A percentile compares a stretch with the other conserved stretches of the same genome.
Conservation (phyloP, 2,888 invertebrate genomes). For the Cephus sareptanus region DNA sequence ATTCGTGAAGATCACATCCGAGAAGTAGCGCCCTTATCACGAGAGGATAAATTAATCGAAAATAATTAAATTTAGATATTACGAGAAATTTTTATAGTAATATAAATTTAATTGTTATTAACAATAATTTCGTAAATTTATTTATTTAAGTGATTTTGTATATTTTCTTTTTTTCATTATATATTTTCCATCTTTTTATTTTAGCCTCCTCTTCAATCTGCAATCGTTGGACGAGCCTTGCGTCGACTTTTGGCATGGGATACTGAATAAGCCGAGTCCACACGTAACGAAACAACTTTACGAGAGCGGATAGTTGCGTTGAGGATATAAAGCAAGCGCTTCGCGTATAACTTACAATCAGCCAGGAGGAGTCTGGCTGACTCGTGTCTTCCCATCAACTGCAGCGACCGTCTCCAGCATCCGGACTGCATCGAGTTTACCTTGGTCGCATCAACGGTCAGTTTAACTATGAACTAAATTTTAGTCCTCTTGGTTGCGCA, state of each 20-base stretch:
- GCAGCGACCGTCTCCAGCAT: constrained; percentile 19
- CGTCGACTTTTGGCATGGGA: neutral
- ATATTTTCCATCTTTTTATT: neutral
- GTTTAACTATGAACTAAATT: constrained; percentile 15
- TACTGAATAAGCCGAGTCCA: neutral
- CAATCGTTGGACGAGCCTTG: neutral
- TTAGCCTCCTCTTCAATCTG: neutral
- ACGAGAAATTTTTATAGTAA: neutral
- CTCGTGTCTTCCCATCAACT: constrained; percentile 30
- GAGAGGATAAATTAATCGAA: neutral
- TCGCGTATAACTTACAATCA: constrained; percentile 66
- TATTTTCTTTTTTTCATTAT: neutral
- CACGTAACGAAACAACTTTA: constrained; percentile 52
- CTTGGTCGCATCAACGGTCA: constrained; percentile 44
- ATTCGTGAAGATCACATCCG: neutral
- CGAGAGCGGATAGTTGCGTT: constrained; percentile 64
- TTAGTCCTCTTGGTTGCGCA: neutral
- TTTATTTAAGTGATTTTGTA: neutral
- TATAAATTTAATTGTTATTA: too few relatives aligned
- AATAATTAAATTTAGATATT: neutral
- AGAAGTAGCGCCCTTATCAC: neutral
- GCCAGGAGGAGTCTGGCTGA: constrained; percentile 43
- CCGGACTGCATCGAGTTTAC: constrained; percentile 39
- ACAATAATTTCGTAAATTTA: neutral
- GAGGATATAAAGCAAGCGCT: constrained; percentile 63